Evolutionary conservation across 2,797 vertebrate genomes (phyloP), one percentile per base, ranked within the genome.

Genomic region (Hippocampus kuda): DNA sequence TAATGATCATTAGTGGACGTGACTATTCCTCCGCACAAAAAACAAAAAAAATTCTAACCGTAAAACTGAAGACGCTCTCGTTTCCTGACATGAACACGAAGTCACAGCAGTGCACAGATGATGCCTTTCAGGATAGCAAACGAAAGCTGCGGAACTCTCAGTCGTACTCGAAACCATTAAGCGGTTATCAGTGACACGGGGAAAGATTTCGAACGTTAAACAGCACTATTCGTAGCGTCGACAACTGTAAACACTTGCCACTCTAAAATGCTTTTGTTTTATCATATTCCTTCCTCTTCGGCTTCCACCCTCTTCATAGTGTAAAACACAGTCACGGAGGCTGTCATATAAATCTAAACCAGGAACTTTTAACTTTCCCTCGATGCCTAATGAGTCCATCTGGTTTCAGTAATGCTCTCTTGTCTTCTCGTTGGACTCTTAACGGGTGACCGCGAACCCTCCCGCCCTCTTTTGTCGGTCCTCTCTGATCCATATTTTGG

Each of bases 311-410:
- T 68, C 75, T 68, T 38, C 44, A 22, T 71, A 65, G 48, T 65
- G 66, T 70, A 63, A 69, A 73, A 71, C 76, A 67, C 44, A 71
- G 72, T 73, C 72, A 67, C 64, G 62, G 65, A 72, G 61, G 18
- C 67, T 74, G 75, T 76, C 71, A 56, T 66, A 84, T 83, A 78
- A 82, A 86, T 85, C 80, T 56, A 77, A 60, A 75, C 46, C 71
- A 60, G 64, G 41, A 53, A 73, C 73, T 77, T 77, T 80, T 26
- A 66, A 64, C 57, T 64, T 70, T 75, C 65, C 65, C 73, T 72
- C 65, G 0, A 69, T 26, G 68, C 67, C 60, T 64, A 68, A 79
- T 74, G 75, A 82, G 75, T 71, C 67, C 7, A 79, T 86, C 77
- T 78, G 75, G 77, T 71, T 77, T 65, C 72, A 16, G 71, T 56